Percentiles rank a stretch among this genome's conserved stretches.
Evolutionary conservation across 2,797 vertebrate species (phyloP).

Genomic region (Carduelis carduelis): DNA sequence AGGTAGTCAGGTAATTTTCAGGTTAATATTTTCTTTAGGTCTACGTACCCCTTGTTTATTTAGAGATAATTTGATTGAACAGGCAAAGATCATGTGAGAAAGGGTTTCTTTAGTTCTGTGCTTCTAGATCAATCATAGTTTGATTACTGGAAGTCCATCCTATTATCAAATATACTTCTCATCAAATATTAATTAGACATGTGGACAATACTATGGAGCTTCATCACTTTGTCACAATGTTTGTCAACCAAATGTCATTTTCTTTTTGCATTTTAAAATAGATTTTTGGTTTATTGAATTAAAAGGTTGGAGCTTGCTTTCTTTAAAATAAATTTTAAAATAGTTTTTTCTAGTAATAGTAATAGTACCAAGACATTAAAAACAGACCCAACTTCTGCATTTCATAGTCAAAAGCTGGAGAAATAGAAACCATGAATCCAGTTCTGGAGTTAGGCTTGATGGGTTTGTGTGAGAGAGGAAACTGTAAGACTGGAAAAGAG

Average conservation of each 20-base stretch:
- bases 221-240: background rate
- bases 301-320: background rate
- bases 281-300: background rate
- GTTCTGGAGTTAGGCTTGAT: background rate
- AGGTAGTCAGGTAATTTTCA: slow-evolving; percentile 14
- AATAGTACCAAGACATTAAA: background rate
- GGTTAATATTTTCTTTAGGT: slow-evolving; percentile 47
- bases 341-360: too few species aligned
- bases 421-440: background rate
- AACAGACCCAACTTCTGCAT: background rate
- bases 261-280: background rate
- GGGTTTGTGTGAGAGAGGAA: background rate
- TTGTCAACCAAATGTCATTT: background rate
- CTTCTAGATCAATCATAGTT: slow-evolving; percentile 71
- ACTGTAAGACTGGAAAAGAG: background rate
- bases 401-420: background rate
- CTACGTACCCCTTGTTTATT: slow-evolving; percentile 61
- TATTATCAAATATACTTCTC: slow-evolving; percentile 69
- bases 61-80: slow-evolving; percentile 71
- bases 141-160: slow-evolving; percentile 71
- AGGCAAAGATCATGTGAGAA: slow-evolving; percentile 22
- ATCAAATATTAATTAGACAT: slow-evolving; percentile 70
- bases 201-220: background rate
- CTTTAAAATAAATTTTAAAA: background rate
- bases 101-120: slow-evolving; percentile 58